Base-by-base conservation (phyloP, 2,888 invertebrate genomes). In the Parnassius mnemosyne region DNA sequence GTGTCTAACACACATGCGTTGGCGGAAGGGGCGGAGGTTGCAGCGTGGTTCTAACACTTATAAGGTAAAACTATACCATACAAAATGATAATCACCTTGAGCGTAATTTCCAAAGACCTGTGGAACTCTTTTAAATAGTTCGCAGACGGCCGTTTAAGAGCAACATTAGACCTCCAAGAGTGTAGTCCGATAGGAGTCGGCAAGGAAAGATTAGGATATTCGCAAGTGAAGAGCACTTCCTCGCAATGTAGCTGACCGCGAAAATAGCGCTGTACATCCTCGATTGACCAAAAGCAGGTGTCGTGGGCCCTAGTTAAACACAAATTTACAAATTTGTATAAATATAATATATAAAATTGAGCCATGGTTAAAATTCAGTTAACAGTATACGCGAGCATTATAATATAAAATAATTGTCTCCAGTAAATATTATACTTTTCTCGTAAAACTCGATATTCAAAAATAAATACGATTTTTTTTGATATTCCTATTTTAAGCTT, bases 191-290 rank as follows among this genome's bases (percentile, higher is more conserved):
- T 74, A 0, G 69, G 65, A 0, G 84, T 77, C 0, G 80, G 79
- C 77, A 88, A 68, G 25, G 76, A 74, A 47, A 85, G 67, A 69
- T 83, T 85, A 0, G 89, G 89, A 59, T 89, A 89, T 66, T 89
- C 88, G 64, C 77, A 84, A 0, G 86, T 79, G 66, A 87, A 88
- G 10, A 89, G 68, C 3, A 83, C 78, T 66, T 81, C 65, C 58
- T 87, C 86, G 65, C 90, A 90, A 64, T 90, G 89, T 46, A 81
- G 52, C 1, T 83, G 77, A 2, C 82, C 82, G 10, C 75, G 54
- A 60, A 81, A 82, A 64, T 89, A 89, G 0, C 89, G 80, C 62
- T 88, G 88, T 7, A 83, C 87, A 56, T 89, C 85, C 58, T 84
- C 79, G 25, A 89, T 87, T 3, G 80, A 78, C 88, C 87, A 89